Percentiles rank a stretch among this genome's conserved stretches.
These are phyloP conservation scores for Copsychus sechellarum DNA, from an alignment of 2,113 vertebrate genomes.

Conservation along the genomic window DNA sequence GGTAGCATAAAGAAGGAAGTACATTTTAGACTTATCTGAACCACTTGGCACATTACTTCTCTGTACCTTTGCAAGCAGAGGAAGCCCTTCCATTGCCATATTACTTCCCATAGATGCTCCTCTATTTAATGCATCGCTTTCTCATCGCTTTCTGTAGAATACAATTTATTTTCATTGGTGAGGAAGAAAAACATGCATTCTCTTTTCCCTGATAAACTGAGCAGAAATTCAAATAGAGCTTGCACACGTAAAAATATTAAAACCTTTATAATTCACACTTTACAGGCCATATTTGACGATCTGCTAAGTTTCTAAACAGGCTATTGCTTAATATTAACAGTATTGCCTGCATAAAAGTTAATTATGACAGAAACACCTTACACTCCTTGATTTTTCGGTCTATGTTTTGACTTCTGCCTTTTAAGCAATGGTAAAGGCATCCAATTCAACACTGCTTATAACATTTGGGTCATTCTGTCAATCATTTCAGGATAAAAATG, in stretches of 20 bases:
- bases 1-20: not conserved
- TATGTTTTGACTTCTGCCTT: constrained; percentile 1
- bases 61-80: not conserved
- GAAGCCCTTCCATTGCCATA: not conserved
- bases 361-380: not conserved
- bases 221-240: not conserved
- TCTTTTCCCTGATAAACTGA: not conserved
- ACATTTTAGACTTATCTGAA: not conserved
- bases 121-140: not conserved
- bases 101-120: not conserved
- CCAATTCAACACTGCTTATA: not conserved
- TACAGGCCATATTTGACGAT: not conserved
- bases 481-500: not conserved
- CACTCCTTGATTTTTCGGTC: constrained; percentile 18
- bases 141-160: not conserved
- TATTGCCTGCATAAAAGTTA: not conserved
- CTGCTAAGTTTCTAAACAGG: not conserved
- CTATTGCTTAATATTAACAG: not conserved
- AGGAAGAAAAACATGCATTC: not conserved
- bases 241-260: not conserved
- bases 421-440: not conserved
- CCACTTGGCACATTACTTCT: not conserved
- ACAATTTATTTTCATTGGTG: not conserved
- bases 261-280: not conserved
- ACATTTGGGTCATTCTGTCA: not conserved